phyloP scores from a whole-genome alignment of 2,113 vertebrate species.

The Tyrannus savana region DNA sequence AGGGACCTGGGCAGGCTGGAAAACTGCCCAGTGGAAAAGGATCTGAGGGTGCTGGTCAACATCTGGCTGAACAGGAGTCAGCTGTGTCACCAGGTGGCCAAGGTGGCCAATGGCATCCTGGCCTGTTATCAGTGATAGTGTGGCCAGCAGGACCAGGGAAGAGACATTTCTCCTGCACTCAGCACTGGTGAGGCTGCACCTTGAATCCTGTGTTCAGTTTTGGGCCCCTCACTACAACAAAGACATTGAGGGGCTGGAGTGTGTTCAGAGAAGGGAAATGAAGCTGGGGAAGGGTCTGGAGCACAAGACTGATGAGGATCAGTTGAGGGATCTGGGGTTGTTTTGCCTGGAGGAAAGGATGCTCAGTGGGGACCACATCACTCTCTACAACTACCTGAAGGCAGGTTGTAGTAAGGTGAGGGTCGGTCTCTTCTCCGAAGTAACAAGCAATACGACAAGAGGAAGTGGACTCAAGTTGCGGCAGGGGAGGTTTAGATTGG shows the following conservation, averaged over 20 bases:
- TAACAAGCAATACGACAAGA: background rate
- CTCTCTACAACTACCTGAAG: background rate
- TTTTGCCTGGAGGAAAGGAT: background rate
- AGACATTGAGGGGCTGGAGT: rapidly evolving
- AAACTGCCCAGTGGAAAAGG: background rate
- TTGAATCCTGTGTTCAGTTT: rapidly evolving
- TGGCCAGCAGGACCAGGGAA: background rate
- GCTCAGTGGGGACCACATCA: rapidly evolving
- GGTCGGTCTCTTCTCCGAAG: background rate
- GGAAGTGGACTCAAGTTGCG: background rate
- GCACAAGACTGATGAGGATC: background rate
- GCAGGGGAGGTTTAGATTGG: background rate
- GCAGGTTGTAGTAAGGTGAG: rapidly evolving
- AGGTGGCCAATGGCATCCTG: background rate
- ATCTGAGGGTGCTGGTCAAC: rapidly evolving
- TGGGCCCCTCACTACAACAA: background rate
- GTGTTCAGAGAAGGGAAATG: rapidly evolving
- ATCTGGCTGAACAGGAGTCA: background rate
- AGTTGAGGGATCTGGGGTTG: background rate
- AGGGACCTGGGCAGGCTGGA: background rate
- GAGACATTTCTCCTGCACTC: background rate
- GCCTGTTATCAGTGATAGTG: rapidly evolving
- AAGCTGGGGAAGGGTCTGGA: background rate
- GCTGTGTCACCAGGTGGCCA: background rate
- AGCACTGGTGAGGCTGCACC: background rate